Percentiles rank a stretch among this genome's conserved stretches.
Conservation (phyloP, 1,140 invertebrate genomes). For the Drosophila lacteicornis region DNA sequence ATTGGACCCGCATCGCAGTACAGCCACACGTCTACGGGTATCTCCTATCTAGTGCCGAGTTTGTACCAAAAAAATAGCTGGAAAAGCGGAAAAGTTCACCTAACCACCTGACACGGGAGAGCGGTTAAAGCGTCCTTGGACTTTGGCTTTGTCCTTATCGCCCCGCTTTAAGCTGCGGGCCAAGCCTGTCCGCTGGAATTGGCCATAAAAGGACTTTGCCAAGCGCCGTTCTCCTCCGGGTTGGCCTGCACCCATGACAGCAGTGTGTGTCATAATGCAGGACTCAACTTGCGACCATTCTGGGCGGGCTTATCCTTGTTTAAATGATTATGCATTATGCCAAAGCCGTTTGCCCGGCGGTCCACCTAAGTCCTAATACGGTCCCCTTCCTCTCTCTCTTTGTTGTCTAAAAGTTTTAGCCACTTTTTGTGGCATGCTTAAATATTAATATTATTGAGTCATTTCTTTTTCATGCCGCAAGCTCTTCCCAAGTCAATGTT, state of each 20-base stretch:
- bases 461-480: slow-evolving; percentile 31
- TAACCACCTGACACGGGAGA: slow-evolving; percentile 34
- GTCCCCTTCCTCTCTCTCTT: slow-evolving; percentile 2
- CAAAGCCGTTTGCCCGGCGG: slow-evolving; percentile 44
- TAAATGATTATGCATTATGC: slow-evolving; percentile 79
- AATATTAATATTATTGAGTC: slow-evolving; percentile 73
- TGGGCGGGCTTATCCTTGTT: slow-evolving; percentile 62
- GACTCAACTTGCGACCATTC: slow-evolving; percentile 9
- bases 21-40: slow-evolving; percentile 16
- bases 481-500: slow-evolving; percentile 41
- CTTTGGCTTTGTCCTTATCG: slow-evolving; percentile 53
- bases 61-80: slow-evolving; percentile 5
- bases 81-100: slow-evolving; percentile 20
- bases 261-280: slow-evolving; percentile 51
- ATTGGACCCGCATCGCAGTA: slow-evolving; percentile 57
- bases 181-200: slow-evolving; percentile 54
- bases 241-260: slow-evolving; percentile 20
- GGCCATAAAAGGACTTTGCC: slow-evolving; percentile 73
- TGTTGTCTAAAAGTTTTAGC: slow-evolving; percentile 48
- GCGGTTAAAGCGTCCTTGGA: slow-evolving; percentile 38
- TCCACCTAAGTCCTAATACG: slow-evolving; percentile 27
- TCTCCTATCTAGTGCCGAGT: slow-evolving; percentile 15
- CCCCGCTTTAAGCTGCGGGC: slow-evolving; percentile 55
- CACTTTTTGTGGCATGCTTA: slow-evolving; percentile 54
- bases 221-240: slow-evolving; percentile 13